Evolutionary conservation across 1,140 invertebrate genomes (phyloP).

Genomic region (Brachionus paranguensis): DNA sequence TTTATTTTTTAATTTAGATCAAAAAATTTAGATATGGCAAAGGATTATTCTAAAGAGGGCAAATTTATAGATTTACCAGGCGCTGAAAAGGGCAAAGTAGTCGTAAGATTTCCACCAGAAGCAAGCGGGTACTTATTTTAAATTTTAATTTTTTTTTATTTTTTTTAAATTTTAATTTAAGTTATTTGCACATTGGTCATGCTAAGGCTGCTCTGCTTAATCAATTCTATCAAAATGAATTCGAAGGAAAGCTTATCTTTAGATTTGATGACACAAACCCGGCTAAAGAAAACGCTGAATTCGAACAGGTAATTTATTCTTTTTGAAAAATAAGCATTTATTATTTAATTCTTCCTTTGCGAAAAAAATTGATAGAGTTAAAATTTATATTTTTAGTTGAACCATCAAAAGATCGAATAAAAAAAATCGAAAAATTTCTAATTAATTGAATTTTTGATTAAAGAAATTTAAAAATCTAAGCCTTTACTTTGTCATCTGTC

Average conservation of each 20-base stretch:
- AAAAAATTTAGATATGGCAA: conserved; percentile 15
- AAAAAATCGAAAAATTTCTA: background rate
- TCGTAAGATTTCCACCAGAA: conserved; percentile 95
- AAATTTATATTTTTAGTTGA: background rate
- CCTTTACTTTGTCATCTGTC: no score
- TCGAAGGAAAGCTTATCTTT: conserved; percentile 92
- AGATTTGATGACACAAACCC: conserved; percentile 99
- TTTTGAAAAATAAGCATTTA: background rate
- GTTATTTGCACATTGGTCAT: conserved; percentile 95
- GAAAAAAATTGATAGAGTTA: background rate
- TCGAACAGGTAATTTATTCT: conserved; percentile 68
- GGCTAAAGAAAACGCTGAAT: conserved; percentile 95
- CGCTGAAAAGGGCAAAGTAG: conserved; percentile 86
- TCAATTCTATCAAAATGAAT: conserved; percentile 88
- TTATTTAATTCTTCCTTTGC: background rate
- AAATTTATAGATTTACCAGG: conserved; percentile 94
- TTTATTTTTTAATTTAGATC: background rate
- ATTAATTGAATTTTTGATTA: background rate
- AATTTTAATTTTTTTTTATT: background rate
- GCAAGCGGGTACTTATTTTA: conserved; percentile 71
- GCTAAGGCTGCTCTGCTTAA: conserved; percentile 97
- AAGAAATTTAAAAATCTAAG: no score
- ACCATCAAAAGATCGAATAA: no score
- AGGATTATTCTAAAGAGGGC: conserved; percentile 64
- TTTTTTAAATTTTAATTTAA: conserved; percentile 46